Percentiles rank a stretch among this genome's conserved stretches.
phyloP scores from a whole-genome alignment of 2,888 invertebrate species.

The Pheosia gnoma region DNA sequence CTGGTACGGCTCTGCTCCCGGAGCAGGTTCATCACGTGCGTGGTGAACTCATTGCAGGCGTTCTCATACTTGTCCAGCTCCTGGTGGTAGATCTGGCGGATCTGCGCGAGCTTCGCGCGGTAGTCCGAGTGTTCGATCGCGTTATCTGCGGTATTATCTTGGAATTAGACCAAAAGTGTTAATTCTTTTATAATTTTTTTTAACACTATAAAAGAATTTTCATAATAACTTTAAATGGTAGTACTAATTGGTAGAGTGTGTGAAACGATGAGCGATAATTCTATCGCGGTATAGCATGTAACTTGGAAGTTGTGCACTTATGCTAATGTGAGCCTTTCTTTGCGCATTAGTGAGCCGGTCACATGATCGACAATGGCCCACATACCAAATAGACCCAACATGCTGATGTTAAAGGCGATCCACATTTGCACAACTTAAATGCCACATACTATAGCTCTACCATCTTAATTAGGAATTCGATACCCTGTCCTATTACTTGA shows the following conservation, averaged over 20 bases:
- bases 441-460: too few relatives aligned
- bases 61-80: conserved; percentile 99
- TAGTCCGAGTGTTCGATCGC: conserved; percentile 99
- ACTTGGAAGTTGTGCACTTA: too few relatives aligned
- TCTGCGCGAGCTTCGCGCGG: conserved; percentile 98
- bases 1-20: conserved; percentile 98
- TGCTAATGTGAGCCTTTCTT: too few relatives aligned
- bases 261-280: too few relatives aligned
- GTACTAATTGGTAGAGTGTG: background rate
- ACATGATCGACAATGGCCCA: too few relatives aligned
- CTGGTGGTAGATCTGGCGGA: conserved; percentile 99
- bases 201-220: background rate
- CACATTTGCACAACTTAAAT: too few relatives aligned
- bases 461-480: too few relatives aligned
- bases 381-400: too few relatives aligned
- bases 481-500: too few relatives aligned
- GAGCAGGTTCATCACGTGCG: conserved; percentile 99
- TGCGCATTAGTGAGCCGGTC: too few relatives aligned
- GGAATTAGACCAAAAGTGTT: conserved; percentile 2
- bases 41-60: conserved; percentile 99
- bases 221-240: background rate
- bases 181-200: background rate
- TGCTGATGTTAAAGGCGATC: too few relatives aligned
- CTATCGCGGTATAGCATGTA: too few relatives aligned
- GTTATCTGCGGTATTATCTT: conserved; percentile 86